A percentile compares a stretch with the other conserved stretches of the same genome.
Evolutionary conservation across 2,797 vertebrate species (phyloP).

Genomic region (Eleutherodactylus coqui): DNA sequence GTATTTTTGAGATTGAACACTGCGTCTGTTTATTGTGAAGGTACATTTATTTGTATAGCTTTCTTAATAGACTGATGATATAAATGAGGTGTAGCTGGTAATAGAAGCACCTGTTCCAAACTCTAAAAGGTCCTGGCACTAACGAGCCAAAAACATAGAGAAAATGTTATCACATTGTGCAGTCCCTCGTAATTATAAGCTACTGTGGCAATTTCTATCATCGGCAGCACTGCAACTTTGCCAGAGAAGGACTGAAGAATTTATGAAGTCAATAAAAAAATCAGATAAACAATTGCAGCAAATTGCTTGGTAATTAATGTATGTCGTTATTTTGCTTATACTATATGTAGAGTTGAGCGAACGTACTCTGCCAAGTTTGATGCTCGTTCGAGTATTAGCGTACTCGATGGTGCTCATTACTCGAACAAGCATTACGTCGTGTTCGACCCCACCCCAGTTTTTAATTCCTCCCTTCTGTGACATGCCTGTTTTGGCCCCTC

Average conservation of each 20-base stretch:
- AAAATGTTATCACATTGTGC: constrained; percentile 29
- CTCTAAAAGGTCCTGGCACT: constrained; percentile 28
- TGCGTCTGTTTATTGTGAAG: constrained; percentile 6
- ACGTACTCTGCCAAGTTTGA: no score
- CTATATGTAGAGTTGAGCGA: no score
- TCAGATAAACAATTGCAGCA: background rate
- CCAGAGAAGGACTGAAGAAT: background rate
- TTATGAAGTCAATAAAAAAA: background rate
- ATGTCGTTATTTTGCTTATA: background rate
- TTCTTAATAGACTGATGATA: background rate
- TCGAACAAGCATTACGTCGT: no score
- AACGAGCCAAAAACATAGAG: constrained; percentile 32
- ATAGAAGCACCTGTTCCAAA: constrained; percentile 45
- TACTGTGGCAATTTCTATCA: constrained; percentile 8
- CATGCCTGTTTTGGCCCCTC: no score
- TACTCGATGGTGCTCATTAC: no score
- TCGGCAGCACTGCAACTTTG: background rate
- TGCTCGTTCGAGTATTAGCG: no score
- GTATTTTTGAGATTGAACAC: constrained; percentile 1
- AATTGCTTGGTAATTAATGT: background rate
- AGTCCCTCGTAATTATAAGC: constrained; percentile 31
- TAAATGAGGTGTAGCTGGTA: constrained; percentile 12
- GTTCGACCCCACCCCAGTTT: no score
- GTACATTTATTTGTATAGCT: background rate
- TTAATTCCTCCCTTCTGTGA: no score